phyloP scores from a whole-genome alignment of 2,888 invertebrate species.

The Parochlus steinenii region DNA sequence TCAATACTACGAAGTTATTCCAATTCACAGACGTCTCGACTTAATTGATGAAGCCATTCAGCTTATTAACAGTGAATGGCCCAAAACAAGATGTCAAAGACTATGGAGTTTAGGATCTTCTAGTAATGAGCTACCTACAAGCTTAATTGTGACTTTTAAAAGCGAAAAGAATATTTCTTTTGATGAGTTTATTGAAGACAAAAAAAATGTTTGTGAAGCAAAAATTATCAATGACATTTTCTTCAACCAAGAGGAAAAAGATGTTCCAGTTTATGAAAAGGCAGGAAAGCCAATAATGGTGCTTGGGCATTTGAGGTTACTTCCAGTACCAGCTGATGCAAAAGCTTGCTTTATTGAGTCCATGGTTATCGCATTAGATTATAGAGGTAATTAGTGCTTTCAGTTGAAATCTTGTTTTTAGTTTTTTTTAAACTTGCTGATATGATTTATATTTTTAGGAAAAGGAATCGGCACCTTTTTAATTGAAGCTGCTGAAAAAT shows the following conservation, averaged over 20 bases:
- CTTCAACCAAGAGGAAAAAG: slow-evolving; percentile 22
- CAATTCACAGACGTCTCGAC: slow-evolving; percentile 55
- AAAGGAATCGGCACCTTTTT: slow-evolving; percentile 60
- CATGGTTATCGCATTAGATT: slow-evolving; percentile 54
- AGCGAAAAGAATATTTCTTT: slow-evolving; percentile 20
- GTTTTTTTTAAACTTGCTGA: too few species aligned
- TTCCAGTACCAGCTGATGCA: slow-evolving; percentile 48
- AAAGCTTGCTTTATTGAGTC: slow-evolving; percentile 66
- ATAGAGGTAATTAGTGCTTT: too few species aligned
- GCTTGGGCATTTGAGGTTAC: slow-evolving; percentile 66
- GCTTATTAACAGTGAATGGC: slow-evolving; percentile 76
- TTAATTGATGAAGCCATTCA: slow-evolving; percentile 53
- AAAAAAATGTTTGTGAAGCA: too few species aligned
- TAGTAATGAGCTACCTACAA: slow-evolving; percentile 53
- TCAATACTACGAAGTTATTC: slow-evolving; percentile 35
- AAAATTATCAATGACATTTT: slow-evolving; percentile 3
- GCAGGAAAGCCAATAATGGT: slow-evolving; percentile 26
- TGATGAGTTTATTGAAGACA: too few species aligned
- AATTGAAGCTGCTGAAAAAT: slow-evolving; percentile 57
- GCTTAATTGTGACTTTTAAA: slow-evolving; percentile 41
- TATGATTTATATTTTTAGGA: too few species aligned
- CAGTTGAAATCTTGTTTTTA: too few species aligned
- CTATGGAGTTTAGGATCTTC: slow-evolving; percentile 57
- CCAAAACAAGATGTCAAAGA: slow-evolving; percentile 61
- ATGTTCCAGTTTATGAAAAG: slow-evolving; percentile 1